These are phyloP conservation scores for Chamaetylas fuelleborni DNA, from an alignment of 2,113 vertebrate species.

Conservation along the genomic window DNA sequence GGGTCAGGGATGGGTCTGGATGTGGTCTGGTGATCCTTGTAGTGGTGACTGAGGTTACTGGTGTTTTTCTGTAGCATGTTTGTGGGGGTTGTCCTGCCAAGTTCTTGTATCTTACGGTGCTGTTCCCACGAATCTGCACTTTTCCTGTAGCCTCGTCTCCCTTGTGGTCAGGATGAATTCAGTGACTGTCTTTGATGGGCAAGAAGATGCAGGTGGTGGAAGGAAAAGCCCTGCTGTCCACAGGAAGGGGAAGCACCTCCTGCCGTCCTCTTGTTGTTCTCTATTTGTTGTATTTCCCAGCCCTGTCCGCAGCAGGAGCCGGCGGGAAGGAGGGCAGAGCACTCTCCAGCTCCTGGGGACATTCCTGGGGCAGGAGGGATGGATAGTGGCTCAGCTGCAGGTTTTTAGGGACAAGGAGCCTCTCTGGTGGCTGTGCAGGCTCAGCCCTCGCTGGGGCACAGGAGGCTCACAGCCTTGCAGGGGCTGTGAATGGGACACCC, in stretches of 20 bases:
- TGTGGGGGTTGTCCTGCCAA: not conserved
- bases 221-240: constrained; percentile 7
- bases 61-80: not conserved
- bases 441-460: not conserved
- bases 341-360: not conserved
- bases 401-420: not conserved
- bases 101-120: not conserved
- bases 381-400: not conserved
- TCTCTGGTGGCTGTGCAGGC: not conserved
- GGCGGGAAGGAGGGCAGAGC: not conserved
- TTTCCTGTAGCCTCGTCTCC: not conserved
- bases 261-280: not conserved
- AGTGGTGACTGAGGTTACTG: not conserved
- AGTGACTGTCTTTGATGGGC: not conserved
- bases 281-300: constrained; percentile 8
- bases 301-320: not conserved
- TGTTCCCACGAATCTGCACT: not conserved
- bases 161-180: not conserved
- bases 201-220: not conserved
- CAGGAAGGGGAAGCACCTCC: not conserved
- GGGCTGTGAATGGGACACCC: not conserved
- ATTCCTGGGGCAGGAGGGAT: not conserved
- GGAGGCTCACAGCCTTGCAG: not conserved
- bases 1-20: not conserved
- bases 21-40: not conserved